Conservation (phyloP, 2,797 vertebrate genomes). For the Garrulus glandarius region DNA sequence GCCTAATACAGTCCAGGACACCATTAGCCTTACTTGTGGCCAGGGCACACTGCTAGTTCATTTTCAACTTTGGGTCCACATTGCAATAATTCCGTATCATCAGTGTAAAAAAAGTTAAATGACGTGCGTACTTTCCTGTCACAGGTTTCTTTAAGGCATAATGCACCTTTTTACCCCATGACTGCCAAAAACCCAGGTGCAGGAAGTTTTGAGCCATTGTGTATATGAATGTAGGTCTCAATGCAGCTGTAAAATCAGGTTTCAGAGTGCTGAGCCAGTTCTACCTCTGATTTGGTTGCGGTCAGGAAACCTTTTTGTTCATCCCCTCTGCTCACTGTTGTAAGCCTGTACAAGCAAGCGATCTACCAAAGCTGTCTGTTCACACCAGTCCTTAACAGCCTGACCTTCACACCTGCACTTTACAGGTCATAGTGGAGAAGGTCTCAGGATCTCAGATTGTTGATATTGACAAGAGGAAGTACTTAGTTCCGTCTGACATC, state of each 20-base stretch:
- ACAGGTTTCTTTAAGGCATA: neutral
- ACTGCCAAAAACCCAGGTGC: neutral
- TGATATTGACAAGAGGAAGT: conserved; percentile 98
- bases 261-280: neutral
- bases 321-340: neutral
- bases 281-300: neutral
- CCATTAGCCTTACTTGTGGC: neutral
- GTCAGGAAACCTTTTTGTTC: neutral
- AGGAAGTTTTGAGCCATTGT: neutral
- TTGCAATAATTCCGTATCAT: rapidly evolving
- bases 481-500: conserved; percentile 97
- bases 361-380: neutral
- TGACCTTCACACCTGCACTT: neutral
- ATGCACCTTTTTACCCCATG: neutral
- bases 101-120: neutral
- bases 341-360: neutral
- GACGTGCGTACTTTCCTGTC: neutral
- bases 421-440: conserved; percentile 96
- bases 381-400: neutral
- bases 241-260: neutral
- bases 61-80: neutral
- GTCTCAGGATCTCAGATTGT: conserved; percentile 97
- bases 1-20: neutral
- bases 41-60: neutral
- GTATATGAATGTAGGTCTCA: neutral